These are phyloP conservation scores for Sphenopsis melanotis DNA, from an alignment of 2,797 vertebrate species.

Conservation along the genomic window DNA sequence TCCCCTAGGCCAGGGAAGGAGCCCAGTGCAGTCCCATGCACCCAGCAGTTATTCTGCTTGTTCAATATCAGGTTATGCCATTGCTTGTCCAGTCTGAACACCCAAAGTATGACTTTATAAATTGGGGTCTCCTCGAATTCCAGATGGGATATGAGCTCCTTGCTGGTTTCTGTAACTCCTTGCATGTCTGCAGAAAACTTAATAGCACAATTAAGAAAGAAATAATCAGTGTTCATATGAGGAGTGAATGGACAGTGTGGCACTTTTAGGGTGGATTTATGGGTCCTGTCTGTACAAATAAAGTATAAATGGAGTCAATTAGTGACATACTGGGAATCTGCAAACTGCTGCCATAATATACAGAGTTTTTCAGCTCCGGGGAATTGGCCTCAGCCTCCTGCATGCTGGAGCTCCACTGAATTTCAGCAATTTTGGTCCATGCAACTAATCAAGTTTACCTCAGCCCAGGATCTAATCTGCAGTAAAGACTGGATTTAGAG, in stretches of 20 bases:
- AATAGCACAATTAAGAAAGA: background rate
- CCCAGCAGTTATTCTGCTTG: background rate
- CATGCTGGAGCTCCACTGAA: background rate
- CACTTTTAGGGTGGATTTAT: background rate
- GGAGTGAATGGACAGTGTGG: background rate
- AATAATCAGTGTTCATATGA: background rate
- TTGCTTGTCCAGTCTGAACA: background rate
- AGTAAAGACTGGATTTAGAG: background rate
- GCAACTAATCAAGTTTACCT: conserved; percentile 4
- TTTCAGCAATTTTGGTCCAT: background rate
- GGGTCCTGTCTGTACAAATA: background rate
- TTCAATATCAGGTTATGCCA: background rate
- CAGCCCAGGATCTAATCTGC: background rate
- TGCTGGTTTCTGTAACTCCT: background rate
- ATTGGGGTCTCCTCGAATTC: background rate
- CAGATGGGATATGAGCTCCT: background rate
- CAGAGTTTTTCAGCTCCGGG: background rate
- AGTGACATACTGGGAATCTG: background rate
- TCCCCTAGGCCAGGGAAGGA: background rate
- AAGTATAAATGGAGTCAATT: background rate
- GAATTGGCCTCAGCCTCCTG: background rate
- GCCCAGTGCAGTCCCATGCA: background rate
- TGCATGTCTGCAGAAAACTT: background rate
- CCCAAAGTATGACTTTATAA: background rate
- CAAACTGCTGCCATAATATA: background rate